phyloP scores from a whole-genome alignment of 2,888 invertebrate genomes.

The Incurvaria masculella region DNA sequence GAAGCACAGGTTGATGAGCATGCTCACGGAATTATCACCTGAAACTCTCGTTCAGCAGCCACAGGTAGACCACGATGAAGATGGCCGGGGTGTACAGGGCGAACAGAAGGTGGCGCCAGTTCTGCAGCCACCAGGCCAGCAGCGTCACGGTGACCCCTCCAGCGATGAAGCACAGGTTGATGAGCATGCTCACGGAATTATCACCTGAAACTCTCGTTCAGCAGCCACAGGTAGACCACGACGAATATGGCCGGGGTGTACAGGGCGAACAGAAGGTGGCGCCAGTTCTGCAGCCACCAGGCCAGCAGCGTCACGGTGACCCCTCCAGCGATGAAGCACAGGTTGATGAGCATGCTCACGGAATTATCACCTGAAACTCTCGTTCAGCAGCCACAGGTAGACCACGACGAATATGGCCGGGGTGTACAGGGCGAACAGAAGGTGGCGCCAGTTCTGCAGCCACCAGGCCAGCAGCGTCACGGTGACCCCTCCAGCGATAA shows the following conservation, averaged over 20 bases:
- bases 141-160: conserved; percentile 45
- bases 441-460: conserved; percentile 45
- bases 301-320: conserved; percentile 41
- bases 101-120: conserved; percentile 44
- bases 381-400: conserved; percentile 41
- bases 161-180: conserved; percentile 50
- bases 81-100: conserved; percentile 45
- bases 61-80: conserved; percentile 37
- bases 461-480: conserved; percentile 45
- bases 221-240: conserved; percentile 39
- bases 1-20: conserved; percentile 50
- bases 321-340: conserved; percentile 48
- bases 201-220: conserved; percentile 48
- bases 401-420: conserved; percentile 38
- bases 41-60: conserved; percentile 43
- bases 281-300: conserved; percentile 47
- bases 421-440: conserved; percentile 44
- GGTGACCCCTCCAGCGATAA: conserved; percentile 44
- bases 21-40: conserved; percentile 46
- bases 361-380: conserved; percentile 50
- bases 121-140: conserved; percentile 43
- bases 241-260: conserved; percentile 41
- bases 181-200: conserved; percentile 43
- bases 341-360: conserved; percentile 45
- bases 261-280: conserved; percentile 42